These are phyloP conservation scores for Stenurella melanura DNA, from an alignment of 2,888 invertebrate species.

Conservation along the genomic window DNA sequence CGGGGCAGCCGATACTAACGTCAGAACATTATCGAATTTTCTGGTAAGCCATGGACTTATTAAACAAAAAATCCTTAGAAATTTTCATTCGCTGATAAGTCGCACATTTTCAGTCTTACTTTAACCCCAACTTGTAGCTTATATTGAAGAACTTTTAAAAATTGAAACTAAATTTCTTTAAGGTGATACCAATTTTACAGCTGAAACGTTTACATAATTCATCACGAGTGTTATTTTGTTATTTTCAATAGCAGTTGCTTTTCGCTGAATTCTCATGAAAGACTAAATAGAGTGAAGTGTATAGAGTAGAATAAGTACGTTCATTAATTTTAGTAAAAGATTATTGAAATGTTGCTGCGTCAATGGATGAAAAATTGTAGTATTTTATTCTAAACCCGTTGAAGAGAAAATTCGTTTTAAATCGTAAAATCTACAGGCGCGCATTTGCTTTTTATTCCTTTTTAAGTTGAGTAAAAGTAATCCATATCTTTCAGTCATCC, in stretches of 20 bases:
- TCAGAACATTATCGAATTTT: no score
- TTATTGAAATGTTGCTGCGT: conserved; percentile 56
- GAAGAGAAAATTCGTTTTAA: conserved; percentile 54
- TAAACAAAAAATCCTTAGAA: no score
- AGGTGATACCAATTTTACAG: not conserved
- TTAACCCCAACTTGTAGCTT: no score
- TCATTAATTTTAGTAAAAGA: conserved; percentile 56
- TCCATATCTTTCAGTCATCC: conserved; percentile 53
- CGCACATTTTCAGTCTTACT: no score
- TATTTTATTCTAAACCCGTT: conserved; percentile 56
- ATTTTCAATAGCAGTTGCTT: conserved; percentile 43
- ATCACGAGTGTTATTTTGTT: conserved; percentile 21
- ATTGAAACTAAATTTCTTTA: not conserved
- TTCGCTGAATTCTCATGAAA: conserved; percentile 38
- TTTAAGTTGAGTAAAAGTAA: conserved; percentile 51
- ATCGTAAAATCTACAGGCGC: conserved; percentile 49
- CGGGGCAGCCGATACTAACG: no score
- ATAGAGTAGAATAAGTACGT: conserved; percentile 37
- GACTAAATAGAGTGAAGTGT: conserved; percentile 32
- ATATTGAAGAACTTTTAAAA: not conserved
- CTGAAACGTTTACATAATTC: conserved; percentile 10
- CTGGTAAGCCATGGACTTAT: no score
- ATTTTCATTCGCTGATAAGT: no score
- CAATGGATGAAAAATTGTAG: conserved; percentile 61
- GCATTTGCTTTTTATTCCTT: conserved; percentile 49